Evolutionary conservation across 2,888 invertebrate genomes (phyloP).

Genomic region (Spicauda simplicius): DNA sequence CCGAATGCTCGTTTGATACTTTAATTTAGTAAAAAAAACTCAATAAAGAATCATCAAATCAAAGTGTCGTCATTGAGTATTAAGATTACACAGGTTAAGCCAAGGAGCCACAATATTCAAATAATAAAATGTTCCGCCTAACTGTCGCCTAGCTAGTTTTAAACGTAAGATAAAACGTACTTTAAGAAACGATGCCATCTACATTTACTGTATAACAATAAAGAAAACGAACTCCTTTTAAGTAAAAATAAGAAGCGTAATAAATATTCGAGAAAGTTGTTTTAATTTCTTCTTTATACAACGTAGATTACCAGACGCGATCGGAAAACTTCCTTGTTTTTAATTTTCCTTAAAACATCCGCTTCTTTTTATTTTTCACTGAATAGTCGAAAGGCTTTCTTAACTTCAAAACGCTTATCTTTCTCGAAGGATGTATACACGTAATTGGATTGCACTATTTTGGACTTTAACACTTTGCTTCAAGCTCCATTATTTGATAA

Average conservation of each 20-base stretch:
- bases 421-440: conserved; percentile 64
- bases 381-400: conserved; percentile 78
- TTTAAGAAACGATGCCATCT: conserved; percentile 25
- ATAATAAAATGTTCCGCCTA: not conserved
- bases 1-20: no score
- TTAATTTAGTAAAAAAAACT: no score
- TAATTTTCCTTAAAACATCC: conserved; percentile 84
- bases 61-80: no score
- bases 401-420: conserved; percentile 76
- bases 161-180: conserved; percentile 8
- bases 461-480: conserved; percentile 58
- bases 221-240: conserved; percentile 49
- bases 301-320: conserved; percentile 79
- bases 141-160: not conserved
- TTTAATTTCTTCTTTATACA: conserved; percentile 84
- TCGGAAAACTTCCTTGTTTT: conserved; percentile 82
- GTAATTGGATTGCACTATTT: conserved; percentile 53
- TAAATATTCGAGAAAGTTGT: conserved; percentile 83
- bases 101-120: no score
- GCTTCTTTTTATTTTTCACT: conserved; percentile 77
- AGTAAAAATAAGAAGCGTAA: conserved; percentile 78
- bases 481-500: conserved; percentile 63
- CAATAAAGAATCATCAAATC: no score
- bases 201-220: conserved; percentile 33
- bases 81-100: no score